Evolutionary conservation across 2,888 invertebrate genomes (phyloP).

Genomic region (Gymnocheta viridis): DNA sequence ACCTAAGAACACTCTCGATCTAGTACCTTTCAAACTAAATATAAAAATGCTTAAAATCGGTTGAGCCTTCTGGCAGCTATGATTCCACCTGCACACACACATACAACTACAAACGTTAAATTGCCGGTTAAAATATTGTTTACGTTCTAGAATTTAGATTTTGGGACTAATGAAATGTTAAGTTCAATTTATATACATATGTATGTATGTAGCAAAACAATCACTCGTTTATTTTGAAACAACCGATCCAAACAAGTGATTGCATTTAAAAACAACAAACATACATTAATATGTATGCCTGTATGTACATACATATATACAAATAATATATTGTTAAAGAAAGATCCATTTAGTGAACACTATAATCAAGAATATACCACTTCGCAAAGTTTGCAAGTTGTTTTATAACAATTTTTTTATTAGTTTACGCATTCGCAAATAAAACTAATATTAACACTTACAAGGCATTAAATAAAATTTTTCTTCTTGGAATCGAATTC

Average conservation of each 20-base stretch:
- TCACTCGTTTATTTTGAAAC: background rate
- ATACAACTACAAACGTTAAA: no score
- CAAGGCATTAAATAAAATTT: background rate
- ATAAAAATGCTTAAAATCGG: no score
- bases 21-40: no score
- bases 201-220: background rate
- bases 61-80: no score
- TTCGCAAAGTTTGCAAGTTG: background rate
- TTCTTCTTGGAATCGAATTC: background rate
- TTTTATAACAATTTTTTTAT: background rate
- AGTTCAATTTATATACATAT: slow-evolving; percentile 12
- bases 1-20: no score
- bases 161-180: background rate
- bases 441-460: background rate
- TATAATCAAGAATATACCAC: no score
- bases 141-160: background rate
- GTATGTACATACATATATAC: background rate
- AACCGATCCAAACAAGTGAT: slow-evolving; percentile 8
- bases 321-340: no score
- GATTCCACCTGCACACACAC: no score
- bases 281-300: background rate
- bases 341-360: background rate
- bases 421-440: background rate
- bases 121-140: slow-evolving; percentile 9
- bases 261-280: background rate